These are phyloP conservation scores for Sycophila sp. DNA, from an alignment of 1,140 invertebrate species.

Conservation along the genomic window DNA sequence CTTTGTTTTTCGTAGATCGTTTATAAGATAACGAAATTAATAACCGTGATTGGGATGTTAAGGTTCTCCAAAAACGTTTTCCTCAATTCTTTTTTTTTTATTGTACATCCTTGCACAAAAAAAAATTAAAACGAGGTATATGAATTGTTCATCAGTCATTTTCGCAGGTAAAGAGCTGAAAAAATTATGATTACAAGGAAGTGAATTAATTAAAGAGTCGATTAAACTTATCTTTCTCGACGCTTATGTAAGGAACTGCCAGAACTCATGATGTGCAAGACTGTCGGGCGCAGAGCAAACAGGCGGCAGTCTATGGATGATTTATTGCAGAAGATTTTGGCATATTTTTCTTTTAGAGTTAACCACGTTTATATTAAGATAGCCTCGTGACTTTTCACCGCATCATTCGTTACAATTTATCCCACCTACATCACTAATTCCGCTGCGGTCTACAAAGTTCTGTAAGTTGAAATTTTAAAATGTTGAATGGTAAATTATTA, in stretches of 20 bases:
- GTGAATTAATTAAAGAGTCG: background rate
- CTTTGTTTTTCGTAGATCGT: background rate
- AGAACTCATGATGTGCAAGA: background rate
- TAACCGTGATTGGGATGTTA: background rate
- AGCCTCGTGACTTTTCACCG: too few relatives aligned
- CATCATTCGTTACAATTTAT: too few relatives aligned
- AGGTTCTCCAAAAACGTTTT: background rate
- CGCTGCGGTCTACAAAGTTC: too few relatives aligned
- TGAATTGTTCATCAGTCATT: too few relatives aligned
- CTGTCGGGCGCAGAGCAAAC: background rate
- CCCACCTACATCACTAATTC: too few relatives aligned
- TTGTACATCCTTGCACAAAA: background rate
- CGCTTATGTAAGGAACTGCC: background rate
- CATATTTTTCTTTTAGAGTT: too few relatives aligned
- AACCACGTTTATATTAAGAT: too few relatives aligned
- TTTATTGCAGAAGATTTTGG: too few relatives aligned
- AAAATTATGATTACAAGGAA: constrained; percentile 15
- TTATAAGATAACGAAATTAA: background rate
- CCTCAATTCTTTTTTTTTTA: background rate
- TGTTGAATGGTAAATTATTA: too few relatives aligned
- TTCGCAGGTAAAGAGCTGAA: too few relatives aligned
- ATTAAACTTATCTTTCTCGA: constrained; percentile 2
- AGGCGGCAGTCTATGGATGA: background rate
- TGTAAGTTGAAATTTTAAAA: too few relatives aligned
- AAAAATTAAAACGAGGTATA: too few relatives aligned